Base-by-base conservation (phyloP, 2,888 invertebrate genomes). In the Fragum whitleyi region DNA sequence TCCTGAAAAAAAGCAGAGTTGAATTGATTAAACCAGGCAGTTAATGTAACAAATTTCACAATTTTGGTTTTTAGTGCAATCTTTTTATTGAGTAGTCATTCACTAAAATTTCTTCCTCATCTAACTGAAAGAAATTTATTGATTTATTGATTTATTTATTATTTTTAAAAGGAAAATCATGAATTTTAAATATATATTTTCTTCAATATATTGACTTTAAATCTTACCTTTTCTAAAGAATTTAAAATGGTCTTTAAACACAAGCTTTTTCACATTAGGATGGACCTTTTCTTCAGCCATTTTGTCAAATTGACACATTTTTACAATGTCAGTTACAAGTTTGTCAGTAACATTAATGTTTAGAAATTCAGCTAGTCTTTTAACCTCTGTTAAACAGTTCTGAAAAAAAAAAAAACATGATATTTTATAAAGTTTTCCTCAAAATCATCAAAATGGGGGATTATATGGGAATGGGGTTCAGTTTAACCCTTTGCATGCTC, bases 191-290 rank as follows among this genome's bases (percentile, higher is more conserved):
- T n/a, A n/a, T n/a, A n/a, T n/a, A n/a, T n/a, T n/a, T n/a, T n/a
- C n/a, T n/a, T n/a, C n/a, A n/a, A n/a, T n/a, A n/a, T n/a, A n/a
- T n/a, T n/a, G n/a, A n/a, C n/a, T n/a, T n/a, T n/a, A n/a, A 47
- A 16, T 28, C 61, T 61, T 59, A 77, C 77, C 77, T 77, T 77
- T 77, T 32, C 77, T 53, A 42, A 72, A 77, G 53, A 77, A 77
- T 1, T 67, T 21, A 6, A 53, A 57, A 7, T 65, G 39, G 6
- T 65, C n/a, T 26, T 76, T 71, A 47, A 72, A 67, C 0, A 28
- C 14, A 1, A 39, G 23, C 0, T 55, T 32, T 19, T 23, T 39
- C 19, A 77, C 28, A n/a, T 7, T 42, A 9, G 53, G 42, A n/a
- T 72, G 67, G 19, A 72, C 7, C 23, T 65, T 61, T 26, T 74